Base-by-base conservation (phyloP, 1,140 invertebrate species). In the Lamellibrachia luymesi region DNA sequence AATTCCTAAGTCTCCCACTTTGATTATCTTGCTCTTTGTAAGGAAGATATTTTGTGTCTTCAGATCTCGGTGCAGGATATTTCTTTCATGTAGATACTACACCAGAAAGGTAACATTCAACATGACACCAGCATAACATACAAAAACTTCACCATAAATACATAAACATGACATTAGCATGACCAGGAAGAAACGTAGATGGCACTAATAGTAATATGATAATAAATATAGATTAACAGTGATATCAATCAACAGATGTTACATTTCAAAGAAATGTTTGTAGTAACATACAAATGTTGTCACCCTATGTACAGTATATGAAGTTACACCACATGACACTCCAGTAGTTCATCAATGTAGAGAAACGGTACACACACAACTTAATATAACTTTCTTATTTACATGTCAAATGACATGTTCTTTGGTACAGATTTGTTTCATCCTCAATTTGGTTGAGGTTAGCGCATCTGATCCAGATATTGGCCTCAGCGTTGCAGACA, bases 11-110 rank as follows among this genome's bases (percentile, higher is more conserved):
- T 97, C 97, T 93, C 97, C 97, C 92, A 97, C 95, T 96, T 97
- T 97, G 91, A 97, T 96, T 50, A 97, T 96, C 95, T 96, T 96
- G 91, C 95, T 96, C 93, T 96, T 96, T 50, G 96, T 97, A 52
- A 97, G 94, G 95, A 97, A 97, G 93, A 97, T 97, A 94, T 97
- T 97, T 93, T 97, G 97, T 13, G 97, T 97, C 94, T 97, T 97
- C 91, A 97, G 94, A 94, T 97, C 97, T 94, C 96, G 94, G 93
- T 97, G 96, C 22, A 97, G 94, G 93, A 97, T 97, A 94, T 97
- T 96, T 92, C 96, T 95, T 93, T 96, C 95, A 95, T 97, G 97
- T 94, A 97, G 96, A 94, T 97, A 97, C 96, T 97, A 96, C 90
- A 96, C 95, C 49, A 91, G 90, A 93, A 94, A 93, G 38, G 38